Evolutionary conservation across 2,113 vertebrate species (phyloP).

Genomic region (Neolamprologus variostigma): DNA sequence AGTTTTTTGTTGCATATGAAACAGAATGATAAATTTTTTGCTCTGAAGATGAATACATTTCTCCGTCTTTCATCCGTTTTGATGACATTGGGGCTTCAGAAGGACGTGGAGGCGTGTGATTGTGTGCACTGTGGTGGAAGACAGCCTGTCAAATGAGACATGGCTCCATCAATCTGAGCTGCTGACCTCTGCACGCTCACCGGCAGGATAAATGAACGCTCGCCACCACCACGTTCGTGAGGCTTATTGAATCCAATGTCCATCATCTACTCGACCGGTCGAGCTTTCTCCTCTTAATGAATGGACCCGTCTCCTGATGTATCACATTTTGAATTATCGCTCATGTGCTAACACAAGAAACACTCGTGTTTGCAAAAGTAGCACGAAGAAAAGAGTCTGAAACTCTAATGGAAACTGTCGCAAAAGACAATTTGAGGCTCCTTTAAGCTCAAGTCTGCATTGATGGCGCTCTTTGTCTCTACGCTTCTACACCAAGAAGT

Average conservation of each 20-base stretch:
- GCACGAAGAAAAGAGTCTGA: not conserved
- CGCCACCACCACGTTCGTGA: not conserved
- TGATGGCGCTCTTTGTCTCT: slow-evolving; percentile 41
- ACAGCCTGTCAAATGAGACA: slow-evolving; percentile 57
- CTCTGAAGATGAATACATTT: not conserved
- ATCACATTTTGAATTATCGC: not conserved
- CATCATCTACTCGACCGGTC: not conserved
- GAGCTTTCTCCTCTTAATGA: not conserved
- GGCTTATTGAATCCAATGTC: slow-evolving; percentile 15
- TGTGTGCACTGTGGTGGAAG: slow-evolving; percentile 55
- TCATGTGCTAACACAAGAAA: not conserved
- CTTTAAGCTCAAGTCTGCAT: slow-evolving; percentile 23
- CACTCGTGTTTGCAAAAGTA: not conserved
- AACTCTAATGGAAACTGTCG: slow-evolving; percentile 14
- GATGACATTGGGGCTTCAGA: slow-evolving; percentile 15
- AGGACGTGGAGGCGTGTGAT: slow-evolving; percentile 10
- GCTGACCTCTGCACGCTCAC: slow-evolving; percentile 26
- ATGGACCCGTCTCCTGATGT: not conserved
- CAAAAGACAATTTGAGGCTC: slow-evolving; percentile 2
- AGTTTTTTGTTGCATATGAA: not conserved
- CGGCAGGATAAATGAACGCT: slow-evolving; percentile 24
- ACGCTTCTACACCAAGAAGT: slow-evolving; percentile 23
- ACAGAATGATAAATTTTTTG: slow-evolving; percentile 18
- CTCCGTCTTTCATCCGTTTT: not conserved
- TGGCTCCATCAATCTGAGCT: slow-evolving; percentile 49